phyloP scores from a whole-genome alignment of 2,113 vertebrate species.

The Marmota flaviventris region DNA sequence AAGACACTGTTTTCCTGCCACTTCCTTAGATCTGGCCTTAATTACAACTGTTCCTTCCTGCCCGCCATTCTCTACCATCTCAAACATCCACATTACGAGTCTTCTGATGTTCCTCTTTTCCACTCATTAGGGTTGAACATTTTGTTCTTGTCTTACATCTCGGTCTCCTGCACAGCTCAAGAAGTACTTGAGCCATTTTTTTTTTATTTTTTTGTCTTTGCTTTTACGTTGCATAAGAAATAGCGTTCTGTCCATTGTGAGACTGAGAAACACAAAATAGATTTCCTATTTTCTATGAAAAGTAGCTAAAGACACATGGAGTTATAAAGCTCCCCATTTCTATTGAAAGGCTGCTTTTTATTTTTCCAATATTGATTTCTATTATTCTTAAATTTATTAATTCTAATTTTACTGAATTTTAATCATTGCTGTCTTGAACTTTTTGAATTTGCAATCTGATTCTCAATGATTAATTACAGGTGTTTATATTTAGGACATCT shows the following conservation, averaged over 20 bases:
- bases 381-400: slow-evolving; percentile 51
- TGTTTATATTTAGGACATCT: not conserved
- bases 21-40: slow-evolving; percentile 63
- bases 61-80: slow-evolving; percentile 4
- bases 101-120: slow-evolving; percentile 47
- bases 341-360: not conserved
- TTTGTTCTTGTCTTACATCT: slow-evolving; percentile 68
- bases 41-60: slow-evolving; percentile 69
- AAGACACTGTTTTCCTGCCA: slow-evolving; percentile 46
- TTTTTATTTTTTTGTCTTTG: slow-evolving; percentile 25
- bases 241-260: not conserved
- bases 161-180: slow-evolving; percentile 54
- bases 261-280: not conserved
- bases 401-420: not conserved
- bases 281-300: slow-evolving; percentile 11
- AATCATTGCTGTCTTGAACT: not conserved
- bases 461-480: not conserved
- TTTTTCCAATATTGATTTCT: slow-evolving; percentile 12
- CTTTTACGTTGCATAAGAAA: slow-evolving; percentile 30
- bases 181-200: slow-evolving; percentile 52
- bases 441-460: slow-evolving; percentile 11
- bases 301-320: slow-evolving; percentile 15
- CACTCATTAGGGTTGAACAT: slow-evolving; percentile 73
- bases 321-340: not conserved
- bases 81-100: slow-evolving; percentile 43